phyloP scores from a whole-genome alignment of 1,140 invertebrate species.

The Drosophila sp. region DNA sequence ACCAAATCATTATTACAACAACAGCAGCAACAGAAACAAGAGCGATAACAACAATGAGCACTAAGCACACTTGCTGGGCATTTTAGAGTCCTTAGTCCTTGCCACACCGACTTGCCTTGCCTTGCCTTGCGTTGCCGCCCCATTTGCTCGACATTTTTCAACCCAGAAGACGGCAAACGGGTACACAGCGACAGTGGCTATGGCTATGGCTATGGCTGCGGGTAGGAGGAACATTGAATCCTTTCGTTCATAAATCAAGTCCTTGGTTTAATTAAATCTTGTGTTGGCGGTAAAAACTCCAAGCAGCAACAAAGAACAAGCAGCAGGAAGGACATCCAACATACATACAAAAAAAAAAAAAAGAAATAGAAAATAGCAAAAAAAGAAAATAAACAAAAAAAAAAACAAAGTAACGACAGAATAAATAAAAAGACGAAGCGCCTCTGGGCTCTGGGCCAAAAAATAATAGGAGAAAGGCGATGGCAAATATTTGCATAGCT shows the following conservation, averaged over 20 bases:
- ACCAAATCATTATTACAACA: conserved; percentile 79
- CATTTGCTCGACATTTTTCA: conserved; percentile 76
- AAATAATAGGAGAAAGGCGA: conserved; percentile 14
- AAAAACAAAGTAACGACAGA: conserved; percentile 5
- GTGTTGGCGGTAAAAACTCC: conserved; percentile 82
- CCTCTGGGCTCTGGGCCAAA: conserved; percentile 18
- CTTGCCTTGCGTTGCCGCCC: conserved; percentile 46
- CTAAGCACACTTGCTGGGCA: conserved; percentile 40
- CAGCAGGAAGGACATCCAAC: not conserved
- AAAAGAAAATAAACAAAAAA: conserved; percentile 16
- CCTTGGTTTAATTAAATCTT: conserved; percentile 83
- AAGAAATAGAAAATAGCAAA: conserved; percentile 18
- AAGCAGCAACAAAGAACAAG: not conserved
- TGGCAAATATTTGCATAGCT: conserved; percentile 29
- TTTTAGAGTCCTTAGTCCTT: conserved; percentile 19
- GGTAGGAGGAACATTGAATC: conserved; percentile 68
- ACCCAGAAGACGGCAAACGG: conserved; percentile 31
- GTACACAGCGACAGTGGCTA: conserved; percentile 4
- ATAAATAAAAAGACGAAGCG: conserved; percentile 13
- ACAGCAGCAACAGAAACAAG: conserved; percentile 25
- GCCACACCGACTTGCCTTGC: conserved; percentile 3
- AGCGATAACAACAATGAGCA: conserved; percentile 27
- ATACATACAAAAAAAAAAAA: not conserved
- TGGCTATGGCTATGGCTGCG: conserved; percentile 18
- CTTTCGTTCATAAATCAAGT: conserved; percentile 83